These are phyloP conservation scores for Drosophila arizonae DNA, from an alignment of 1,140 invertebrate genomes.

Conservation along the genomic window DNA sequence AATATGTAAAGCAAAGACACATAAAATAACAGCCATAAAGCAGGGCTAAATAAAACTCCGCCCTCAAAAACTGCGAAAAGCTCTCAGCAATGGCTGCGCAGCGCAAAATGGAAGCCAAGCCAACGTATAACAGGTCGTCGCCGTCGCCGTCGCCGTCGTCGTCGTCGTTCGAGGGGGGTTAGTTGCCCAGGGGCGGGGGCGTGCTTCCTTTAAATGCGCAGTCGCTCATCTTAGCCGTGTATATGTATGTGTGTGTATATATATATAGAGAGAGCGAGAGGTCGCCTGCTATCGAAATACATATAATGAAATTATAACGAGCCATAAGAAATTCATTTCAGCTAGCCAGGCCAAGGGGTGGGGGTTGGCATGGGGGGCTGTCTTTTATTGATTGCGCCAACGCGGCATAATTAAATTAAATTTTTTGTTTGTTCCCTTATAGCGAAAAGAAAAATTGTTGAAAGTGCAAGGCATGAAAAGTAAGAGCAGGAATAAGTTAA, in stretches of 20 bases:
- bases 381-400: conserved; percentile 54
- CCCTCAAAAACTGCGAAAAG: conserved; percentile 55
- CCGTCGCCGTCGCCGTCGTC: not conserved
- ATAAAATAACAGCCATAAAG: conserved; percentile 37
- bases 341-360: conserved; percentile 6
- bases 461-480: conserved; percentile 8
- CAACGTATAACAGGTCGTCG: conserved; percentile 6
- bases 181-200: conserved; percentile 7
- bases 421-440: conserved; percentile 7
- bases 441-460: conserved; percentile 40
- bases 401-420: conserved; percentile 71
- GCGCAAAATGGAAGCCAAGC: conserved; percentile 62
- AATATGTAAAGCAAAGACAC: conserved; percentile 15
- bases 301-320: conserved; percentile 81
- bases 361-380: not conserved
- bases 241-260: not conserved
- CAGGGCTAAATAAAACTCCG: conserved; percentile 58
- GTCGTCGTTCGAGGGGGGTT: not conserved
- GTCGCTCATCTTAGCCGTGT: conserved; percentile 59
- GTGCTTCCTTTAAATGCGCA: conserved; percentile 74
- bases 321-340: conserved; percentile 79
- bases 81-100: conserved; percentile 74
- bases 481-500: not conserved
- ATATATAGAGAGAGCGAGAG: conserved; percentile 33
- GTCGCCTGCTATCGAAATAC: conserved; percentile 48